phyloP scores from a whole-genome alignment of 1,140 invertebrate species.

The Leptestheria dahalacensis region DNA sequence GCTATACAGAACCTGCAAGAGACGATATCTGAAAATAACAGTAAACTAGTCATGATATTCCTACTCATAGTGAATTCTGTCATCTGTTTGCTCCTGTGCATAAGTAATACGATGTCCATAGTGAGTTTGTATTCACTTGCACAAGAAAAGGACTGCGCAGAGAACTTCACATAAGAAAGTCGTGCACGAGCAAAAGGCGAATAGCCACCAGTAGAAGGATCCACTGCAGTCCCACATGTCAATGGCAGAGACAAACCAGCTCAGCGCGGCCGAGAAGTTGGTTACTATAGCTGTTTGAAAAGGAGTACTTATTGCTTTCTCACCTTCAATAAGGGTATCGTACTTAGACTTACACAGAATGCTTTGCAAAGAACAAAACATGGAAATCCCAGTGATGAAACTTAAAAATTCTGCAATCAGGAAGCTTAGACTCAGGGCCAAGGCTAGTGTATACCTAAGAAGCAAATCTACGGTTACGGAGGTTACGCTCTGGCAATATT shows the following conservation, averaged over 20 bases:
- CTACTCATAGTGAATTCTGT: too few relatives aligned
- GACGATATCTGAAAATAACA: neutral
- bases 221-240: slow-evolving; percentile 1
- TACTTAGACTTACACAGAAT: neutral
- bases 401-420: neutral
- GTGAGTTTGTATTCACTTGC: neutral
- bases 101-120: too few relatives aligned
- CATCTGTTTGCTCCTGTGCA: too few relatives aligned
- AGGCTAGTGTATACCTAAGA: neutral
- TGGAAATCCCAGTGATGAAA: neutral
- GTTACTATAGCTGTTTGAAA: neutral
- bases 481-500: neutral
- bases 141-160: neutral
- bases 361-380: neutral
- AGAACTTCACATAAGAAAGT: neutral
- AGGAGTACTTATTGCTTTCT: neutral
- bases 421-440: neutral
- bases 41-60: too few relatives aligned
- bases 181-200: neutral
- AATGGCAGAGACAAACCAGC: neutral
- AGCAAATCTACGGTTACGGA: neutral
- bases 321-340: neutral
- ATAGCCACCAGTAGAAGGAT: slow-evolving; percentile 1
- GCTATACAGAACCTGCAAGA: neutral
- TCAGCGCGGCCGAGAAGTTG: neutral